Conservation (phyloP, 2,797 vertebrate species). For the Tenualosa thibaudeaui region DNA sequence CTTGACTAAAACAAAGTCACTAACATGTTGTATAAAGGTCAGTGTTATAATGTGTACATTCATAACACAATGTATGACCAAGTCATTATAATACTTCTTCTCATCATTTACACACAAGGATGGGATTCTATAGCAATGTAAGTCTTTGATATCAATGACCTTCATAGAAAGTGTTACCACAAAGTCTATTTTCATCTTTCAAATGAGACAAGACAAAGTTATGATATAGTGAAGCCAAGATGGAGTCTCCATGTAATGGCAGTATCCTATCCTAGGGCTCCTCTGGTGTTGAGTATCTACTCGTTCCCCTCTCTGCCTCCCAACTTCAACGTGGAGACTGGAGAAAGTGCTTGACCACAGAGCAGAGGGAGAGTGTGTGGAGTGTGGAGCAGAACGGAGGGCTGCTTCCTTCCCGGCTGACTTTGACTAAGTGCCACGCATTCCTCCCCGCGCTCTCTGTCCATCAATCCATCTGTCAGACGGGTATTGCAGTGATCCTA, state of each 20-base stretch:
- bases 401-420: neutral
- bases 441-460: neutral
- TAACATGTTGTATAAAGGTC: neutral
- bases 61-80: too few species aligned
- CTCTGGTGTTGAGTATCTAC: too few species aligned
- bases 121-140: too few species aligned
- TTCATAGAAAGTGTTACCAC: too few species aligned
- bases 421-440: neutral
- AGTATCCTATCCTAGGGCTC: neutral
- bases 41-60: too few species aligned
- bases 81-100: too few species aligned
- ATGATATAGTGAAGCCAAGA: neutral
- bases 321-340: neutral
- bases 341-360: neutral
- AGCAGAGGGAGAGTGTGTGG: neutral
- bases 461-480: neutral
- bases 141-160: too few species aligned
- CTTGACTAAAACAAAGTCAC: neutral
- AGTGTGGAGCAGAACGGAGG: neutral
- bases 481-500: neutral
- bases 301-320: too few species aligned
- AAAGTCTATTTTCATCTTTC: too few species aligned
- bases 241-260: neutral
- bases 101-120: too few species aligned
- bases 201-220: neutral